Percentiles rank a stretch among this genome's conserved stretches.
These are phyloP conservation scores for Chunga burmeisteri DNA, from an alignment of 2,113 vertebrate genomes.

Conservation along the genomic window DNA sequence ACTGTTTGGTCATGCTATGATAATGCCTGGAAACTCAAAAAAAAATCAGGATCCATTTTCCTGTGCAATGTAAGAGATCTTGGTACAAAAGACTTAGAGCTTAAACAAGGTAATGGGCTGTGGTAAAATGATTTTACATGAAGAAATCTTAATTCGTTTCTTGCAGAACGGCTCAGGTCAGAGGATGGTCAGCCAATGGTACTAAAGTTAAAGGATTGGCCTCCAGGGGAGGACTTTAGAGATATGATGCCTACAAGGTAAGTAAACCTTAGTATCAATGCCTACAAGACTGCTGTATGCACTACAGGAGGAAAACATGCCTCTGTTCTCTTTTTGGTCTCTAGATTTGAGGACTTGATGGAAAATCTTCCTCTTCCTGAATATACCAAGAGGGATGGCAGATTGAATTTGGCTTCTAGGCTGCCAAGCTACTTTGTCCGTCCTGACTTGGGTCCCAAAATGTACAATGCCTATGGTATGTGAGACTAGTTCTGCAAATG, in stretches of 20 bases:
- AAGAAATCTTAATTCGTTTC: constrained; percentile 25
- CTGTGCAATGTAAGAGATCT: background rate
- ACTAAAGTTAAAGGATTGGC: constrained; percentile 98
- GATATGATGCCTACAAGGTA: constrained; percentile 99
- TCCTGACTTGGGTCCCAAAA: constrained; percentile 97
- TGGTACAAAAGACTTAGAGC: background rate
- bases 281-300: background rate
- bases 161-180: constrained; percentile 88
- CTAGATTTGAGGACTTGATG: constrained; percentile 96
- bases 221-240: constrained; percentile 97
- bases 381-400: constrained; percentile 97
- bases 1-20: background rate
- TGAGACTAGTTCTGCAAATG: background rate
- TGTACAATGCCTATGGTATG: constrained; percentile 99
- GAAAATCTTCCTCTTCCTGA: constrained; percentile 97
- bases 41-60: background rate
- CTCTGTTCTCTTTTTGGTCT: constrained; percentile 11
- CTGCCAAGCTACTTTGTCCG: constrained; percentile 98
- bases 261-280: background rate
- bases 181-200: constrained; percentile 94
- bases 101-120: background rate
- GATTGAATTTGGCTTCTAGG: constrained; percentile 93
- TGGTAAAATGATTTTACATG: background rate
- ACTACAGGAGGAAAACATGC: background rate
- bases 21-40: background rate